Conservation (phyloP, 1,140 invertebrate species). For the Rhizoglyphus robini region DNA sequence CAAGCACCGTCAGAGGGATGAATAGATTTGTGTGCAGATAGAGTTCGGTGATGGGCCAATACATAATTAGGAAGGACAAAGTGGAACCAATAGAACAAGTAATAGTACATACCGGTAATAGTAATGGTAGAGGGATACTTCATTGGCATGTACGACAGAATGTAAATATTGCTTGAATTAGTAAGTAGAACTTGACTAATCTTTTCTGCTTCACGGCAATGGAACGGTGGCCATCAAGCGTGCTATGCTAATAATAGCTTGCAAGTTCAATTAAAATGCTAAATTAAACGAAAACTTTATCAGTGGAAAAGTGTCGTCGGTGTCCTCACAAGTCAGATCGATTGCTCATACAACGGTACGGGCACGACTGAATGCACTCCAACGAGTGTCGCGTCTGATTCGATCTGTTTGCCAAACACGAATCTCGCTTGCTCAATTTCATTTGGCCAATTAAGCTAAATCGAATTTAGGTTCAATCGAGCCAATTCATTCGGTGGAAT, state of each 20-base stretch:
- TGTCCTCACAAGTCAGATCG: background rate
- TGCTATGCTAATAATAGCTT: background rate
- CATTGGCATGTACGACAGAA: too few relatives aligned
- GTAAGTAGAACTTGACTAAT: background rate
- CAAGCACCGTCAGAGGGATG: too few relatives aligned
- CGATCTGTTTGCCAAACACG: background rate
- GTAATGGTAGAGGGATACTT: too few relatives aligned
- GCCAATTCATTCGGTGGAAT: too few relatives aligned
- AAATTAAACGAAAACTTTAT: background rate
- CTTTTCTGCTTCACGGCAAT: background rate
- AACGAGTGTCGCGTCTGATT: background rate
- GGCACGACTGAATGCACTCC: background rate
- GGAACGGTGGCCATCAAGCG: background rate
- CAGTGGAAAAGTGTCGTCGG: background rate
- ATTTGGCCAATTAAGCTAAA: background rate
- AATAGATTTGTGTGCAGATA: too few relatives aligned
- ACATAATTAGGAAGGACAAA: too few relatives aligned
- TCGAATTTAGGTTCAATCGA: too few relatives aligned
- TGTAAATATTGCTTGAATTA: too few relatives aligned
- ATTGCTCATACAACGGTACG: background rate
- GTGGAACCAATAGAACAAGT: too few relatives aligned
- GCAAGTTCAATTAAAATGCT: slow-evolving; percentile 4
- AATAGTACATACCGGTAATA: too few relatives aligned
- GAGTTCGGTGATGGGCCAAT: too few relatives aligned
- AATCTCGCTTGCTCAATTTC: background rate